phyloP scores from a whole-genome alignment of 2,113 vertebrate species.

The Aldabrachelys gigantea region DNA sequence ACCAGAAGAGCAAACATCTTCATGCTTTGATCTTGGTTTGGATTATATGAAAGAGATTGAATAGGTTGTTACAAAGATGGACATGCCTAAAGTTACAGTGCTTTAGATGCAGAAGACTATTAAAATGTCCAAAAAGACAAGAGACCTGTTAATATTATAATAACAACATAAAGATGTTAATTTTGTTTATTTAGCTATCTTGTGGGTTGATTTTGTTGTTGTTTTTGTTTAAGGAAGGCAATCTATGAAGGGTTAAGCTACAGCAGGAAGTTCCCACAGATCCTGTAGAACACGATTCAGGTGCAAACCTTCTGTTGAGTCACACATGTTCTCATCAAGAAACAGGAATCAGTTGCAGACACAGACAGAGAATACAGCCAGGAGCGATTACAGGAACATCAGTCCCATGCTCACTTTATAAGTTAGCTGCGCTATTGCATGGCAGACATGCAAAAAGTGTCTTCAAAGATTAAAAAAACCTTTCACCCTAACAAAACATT shows the following conservation, averaged over 20 bases:
- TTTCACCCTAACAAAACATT: fast-evolving
- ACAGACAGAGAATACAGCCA: too few relatives aligned
- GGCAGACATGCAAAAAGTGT: not conserved
- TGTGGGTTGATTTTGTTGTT: too few relatives aligned
- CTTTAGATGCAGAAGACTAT: not conserved
- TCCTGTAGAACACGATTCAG: not conserved
- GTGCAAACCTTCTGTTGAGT: not conserved
- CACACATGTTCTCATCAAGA: not conserved
- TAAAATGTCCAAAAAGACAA: not conserved
- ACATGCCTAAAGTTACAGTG: not conserved
- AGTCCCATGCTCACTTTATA: too few relatives aligned
- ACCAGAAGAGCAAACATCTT: not conserved
- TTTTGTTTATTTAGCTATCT: too few relatives aligned
- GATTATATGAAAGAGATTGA: not conserved
- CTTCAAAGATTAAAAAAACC: not conserved
- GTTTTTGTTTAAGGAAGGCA: too few relatives aligned
- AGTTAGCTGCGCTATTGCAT: too few relatives aligned
- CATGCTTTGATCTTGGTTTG: not conserved
- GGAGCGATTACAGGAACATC: too few relatives aligned
- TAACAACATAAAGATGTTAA: not conserved
- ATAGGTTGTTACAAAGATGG: not conserved
- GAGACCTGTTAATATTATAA: not conserved
- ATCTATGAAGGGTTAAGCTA: too few relatives aligned
- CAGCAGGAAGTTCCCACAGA: not conserved
- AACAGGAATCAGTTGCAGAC: too few relatives aligned